phyloP scores from a whole-genome alignment of 2,113 vertebrate genomes.

The Corythoichthys intestinalis region DNA sequence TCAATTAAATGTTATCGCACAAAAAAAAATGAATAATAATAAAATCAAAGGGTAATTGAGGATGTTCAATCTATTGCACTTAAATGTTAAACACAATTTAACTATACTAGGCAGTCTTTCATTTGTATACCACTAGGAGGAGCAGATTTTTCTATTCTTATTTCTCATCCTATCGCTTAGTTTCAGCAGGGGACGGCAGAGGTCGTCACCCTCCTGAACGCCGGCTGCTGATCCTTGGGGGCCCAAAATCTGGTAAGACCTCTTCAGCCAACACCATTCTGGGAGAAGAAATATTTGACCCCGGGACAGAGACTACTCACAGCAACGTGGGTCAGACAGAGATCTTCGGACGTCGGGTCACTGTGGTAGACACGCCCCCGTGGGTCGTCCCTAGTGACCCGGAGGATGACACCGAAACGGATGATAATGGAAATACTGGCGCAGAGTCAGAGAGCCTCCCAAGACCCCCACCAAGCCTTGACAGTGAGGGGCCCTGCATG shows the following conservation, averaged over 20 bases:
- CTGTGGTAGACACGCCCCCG: constrained; percentile 63
- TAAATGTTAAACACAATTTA: not conserved
- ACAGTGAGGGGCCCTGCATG: constrained; percentile 68
- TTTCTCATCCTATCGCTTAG: constrained; percentile 4
- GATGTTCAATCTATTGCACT: not conserved
- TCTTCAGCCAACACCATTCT: constrained; percentile 64
- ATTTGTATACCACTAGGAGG: not conserved
- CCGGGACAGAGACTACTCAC: constrained; percentile 57
- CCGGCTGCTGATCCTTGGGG: constrained; percentile 62
- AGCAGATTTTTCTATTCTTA: not conserved
- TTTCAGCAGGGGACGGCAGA: constrained; percentile 48
- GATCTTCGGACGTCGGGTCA: constrained; percentile 62
- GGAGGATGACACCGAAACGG: constrained; percentile 9
- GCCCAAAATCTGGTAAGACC: constrained; percentile 61
- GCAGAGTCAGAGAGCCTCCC: constrained; percentile 42
- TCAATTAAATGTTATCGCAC: not conserved
- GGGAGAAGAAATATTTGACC: constrained; percentile 63
- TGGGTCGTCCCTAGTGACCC: constrained; percentile 44
- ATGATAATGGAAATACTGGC: constrained; percentile 25
- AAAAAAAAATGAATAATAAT: not conserved
- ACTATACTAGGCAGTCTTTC: not conserved
- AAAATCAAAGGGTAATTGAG: not conserved
- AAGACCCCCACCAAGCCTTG: constrained; percentile 40
- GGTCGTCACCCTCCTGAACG: constrained; percentile 63
- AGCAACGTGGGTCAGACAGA: constrained; percentile 66